Evolutionary conservation across 2,797 vertebrate species (phyloP), one percentile per base, ranked within the genome.

Genomic region (Lycodopsis pacificus): DNA sequence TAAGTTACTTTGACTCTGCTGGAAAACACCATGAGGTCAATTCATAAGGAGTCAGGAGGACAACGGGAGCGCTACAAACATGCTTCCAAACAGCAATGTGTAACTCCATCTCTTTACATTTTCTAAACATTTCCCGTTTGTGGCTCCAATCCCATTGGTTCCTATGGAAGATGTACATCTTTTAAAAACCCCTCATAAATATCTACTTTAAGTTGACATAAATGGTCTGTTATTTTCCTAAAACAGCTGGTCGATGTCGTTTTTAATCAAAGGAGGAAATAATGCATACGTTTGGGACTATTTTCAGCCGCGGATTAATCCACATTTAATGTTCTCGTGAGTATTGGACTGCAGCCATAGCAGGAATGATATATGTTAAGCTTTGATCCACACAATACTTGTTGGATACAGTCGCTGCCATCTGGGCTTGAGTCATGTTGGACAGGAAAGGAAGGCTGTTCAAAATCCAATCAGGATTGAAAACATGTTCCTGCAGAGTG

Each of bases 381-480:
- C 13, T 71, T n/a, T 48, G 49, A 61, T 48, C 53, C 61, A 10
- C 62, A 66, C 64, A 22, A 8, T 25, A 14, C 14, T 30, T 44
- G 61, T 56, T 7, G 2, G 19, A 69, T 34, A 12, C 9, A 53
- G 25, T 42, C 19, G 7, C 5, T 34, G 46, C 17, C 20, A 4
- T 66, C 15, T 19, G 49, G 1, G n/a, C 3, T 19, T 4, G 15
- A 71, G 62, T 61, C 58, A 46, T 6, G 22, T 32, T 51, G 42
- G 48, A 61, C 61, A 25, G n/a, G 11, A 76, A 51, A 69, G 63
- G 40, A 11, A 36, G 12, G 0, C 58, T 22, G 19, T 42, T 56
- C 2, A 34, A 67, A 67, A 61, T 20, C 7, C 13, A 59, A 71
- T 72, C 59, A 59, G 63, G n/a, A 2, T 17, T 57, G 22, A 80